These are phyloP conservation scores for Nibea coibor DNA, from an alignment of 2,113 vertebrate species.

Conservation along the genomic window DNA sequence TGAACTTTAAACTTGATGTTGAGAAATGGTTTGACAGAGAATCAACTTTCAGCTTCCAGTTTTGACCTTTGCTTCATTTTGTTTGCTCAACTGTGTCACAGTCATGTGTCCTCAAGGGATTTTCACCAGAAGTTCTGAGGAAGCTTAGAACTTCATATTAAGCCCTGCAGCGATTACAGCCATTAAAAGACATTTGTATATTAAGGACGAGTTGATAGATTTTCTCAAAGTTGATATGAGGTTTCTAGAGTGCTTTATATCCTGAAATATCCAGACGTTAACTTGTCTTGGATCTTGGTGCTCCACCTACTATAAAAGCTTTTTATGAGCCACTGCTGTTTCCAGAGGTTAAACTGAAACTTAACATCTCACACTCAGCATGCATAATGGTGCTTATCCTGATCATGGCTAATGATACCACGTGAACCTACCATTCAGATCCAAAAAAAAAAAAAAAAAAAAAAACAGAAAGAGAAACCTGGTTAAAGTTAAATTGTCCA, in stretches of 20 bases:
- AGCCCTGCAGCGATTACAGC: neutral
- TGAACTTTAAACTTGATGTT: conserved; percentile 30
- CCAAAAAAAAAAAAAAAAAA: too few relatives aligned
- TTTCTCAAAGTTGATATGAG: neutral
- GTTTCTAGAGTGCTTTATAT: too few relatives aligned
- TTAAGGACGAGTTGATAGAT: neutral
- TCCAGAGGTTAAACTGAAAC: conserved; percentile 2
- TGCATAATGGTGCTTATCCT: conserved; percentile 9
- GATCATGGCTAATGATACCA: conserved; percentile 23
- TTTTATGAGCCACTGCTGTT: conserved; percentile 21
- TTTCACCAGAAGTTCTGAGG: neutral
- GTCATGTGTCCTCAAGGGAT: neutral
- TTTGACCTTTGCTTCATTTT: conserved; percentile 34
- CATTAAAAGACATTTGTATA: neutral
- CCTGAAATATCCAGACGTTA: neutral
- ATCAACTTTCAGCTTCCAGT: neutral
- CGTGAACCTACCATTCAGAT: neutral
- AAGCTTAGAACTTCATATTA: neutral
- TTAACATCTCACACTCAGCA: conserved; percentile 1
- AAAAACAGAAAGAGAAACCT: neutral
- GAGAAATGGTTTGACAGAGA: neutral
- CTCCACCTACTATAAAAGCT: conserved; percentile 19
- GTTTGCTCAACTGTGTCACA: neutral
- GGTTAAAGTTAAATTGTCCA: too few relatives aligned
- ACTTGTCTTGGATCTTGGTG: neutral